phyloP scores from a whole-genome alignment of 2,113 vertebrate genomes.

The Cyanoramphus novaezelandiae region DNA sequence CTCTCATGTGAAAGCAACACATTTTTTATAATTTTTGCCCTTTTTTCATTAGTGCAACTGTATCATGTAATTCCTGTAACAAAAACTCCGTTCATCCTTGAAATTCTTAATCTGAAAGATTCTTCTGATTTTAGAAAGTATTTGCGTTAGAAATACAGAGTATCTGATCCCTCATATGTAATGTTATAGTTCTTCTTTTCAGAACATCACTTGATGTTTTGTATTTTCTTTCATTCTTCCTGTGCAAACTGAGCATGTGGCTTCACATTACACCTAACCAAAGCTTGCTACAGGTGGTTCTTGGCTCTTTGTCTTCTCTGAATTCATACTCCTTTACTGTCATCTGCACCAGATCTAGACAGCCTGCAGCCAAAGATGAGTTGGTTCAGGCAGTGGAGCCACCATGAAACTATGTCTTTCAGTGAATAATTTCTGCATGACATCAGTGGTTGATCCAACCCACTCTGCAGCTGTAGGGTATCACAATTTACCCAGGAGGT shows the following conservation, averaged over 20 bases:
- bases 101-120: neutral
- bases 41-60: neutral
- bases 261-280: neutral
- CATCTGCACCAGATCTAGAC: neutral
- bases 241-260: neutral
- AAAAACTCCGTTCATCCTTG: neutral
- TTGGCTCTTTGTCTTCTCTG: neutral
- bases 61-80: neutral
- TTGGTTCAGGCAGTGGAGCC: neutral
- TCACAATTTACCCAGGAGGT: neutral
- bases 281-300: neutral
- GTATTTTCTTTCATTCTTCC: neutral
- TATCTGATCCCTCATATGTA: neutral
- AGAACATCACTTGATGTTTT: neutral
- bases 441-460: neutral
- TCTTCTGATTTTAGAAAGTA: neutral
- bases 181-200: neutral
- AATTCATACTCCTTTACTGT: neutral
- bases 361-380: neutral
- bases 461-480: neutral
- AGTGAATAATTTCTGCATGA: neutral
- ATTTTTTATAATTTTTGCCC: neutral
- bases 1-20: neutral
- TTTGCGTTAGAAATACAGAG: neutral
- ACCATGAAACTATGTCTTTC: neutral